These are phyloP conservation scores for Anagrus nilaparvatae DNA, from an alignment of 1,140 invertebrate species.

Conservation along the genomic window DNA sequence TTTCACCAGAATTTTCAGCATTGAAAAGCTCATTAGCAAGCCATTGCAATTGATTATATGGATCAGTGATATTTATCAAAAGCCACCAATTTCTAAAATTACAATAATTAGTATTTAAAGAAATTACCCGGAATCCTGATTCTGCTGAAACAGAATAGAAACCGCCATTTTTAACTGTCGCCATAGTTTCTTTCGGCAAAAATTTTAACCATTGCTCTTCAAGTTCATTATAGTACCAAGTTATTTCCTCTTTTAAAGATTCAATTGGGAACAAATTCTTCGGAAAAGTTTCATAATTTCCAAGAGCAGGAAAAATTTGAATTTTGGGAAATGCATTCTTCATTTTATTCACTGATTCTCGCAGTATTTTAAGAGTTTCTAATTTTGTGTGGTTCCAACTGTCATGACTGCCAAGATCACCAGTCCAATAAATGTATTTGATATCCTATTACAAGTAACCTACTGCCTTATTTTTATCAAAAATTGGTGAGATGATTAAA, in stretches of 20 bases:
- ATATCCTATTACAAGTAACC: too few relatives aligned
- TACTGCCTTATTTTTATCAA: too few relatives aligned
- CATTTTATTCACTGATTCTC: slow-evolving; percentile 76
- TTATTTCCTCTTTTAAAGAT: slow-evolving; percentile 68
- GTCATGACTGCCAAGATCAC: slow-evolving; percentile 93
- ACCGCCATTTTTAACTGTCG: slow-evolving; percentile 75
- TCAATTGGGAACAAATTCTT: slow-evolving; percentile 90
- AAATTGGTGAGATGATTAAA: too few relatives aligned
- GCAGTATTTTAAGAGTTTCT: slow-evolving; percentile 75
- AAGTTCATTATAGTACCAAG: slow-evolving; percentile 85
- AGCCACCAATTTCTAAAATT: slow-evolving; percentile 97
- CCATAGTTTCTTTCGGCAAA: slow-evolving; percentile 73
- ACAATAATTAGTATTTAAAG: slow-evolving; percentile 90
- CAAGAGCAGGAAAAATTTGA: slow-evolving; percentile 85
- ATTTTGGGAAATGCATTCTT: slow-evolving; percentile 78
- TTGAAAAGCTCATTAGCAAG: slow-evolving; percentile 85
- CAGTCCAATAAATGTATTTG: slow-evolving; percentile 95
- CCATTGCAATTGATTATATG: slow-evolving; percentile 89
- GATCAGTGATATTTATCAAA: slow-evolving; percentile 90
- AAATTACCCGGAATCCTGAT: slow-evolving; percentile 79
- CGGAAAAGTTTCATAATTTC: slow-evolving; percentile 94
- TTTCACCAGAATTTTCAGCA: slow-evolving; percentile 85
- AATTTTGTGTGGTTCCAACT: slow-evolving; percentile 92
- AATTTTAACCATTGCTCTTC: slow-evolving; percentile 77
- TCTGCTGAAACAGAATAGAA: slow-evolving; percentile 81